Evolutionary conservation across 2,888 invertebrate genomes (phyloP).

Genomic region (Sphaeridia pumilis): DNA sequence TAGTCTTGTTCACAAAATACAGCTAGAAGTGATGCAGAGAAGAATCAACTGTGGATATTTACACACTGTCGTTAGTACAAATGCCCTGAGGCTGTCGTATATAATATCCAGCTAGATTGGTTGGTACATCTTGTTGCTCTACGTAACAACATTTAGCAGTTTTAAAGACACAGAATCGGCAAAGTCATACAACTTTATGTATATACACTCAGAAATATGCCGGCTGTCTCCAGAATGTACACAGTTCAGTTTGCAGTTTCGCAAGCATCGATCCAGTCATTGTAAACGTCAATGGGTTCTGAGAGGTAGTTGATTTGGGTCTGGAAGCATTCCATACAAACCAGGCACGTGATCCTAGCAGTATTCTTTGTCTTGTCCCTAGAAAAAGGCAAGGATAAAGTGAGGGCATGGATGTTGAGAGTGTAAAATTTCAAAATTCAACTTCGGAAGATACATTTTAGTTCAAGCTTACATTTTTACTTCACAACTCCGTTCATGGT

Average conservation of each 20-base stretch:
- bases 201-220: not conserved
- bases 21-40: too few species aligned
- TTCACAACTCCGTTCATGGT: constrained; percentile 98
- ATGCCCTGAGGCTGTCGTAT: too few species aligned
- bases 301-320: constrained; percentile 91
- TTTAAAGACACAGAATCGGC: not conserved
- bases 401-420: too few species aligned
- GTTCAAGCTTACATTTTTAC: constrained; percentile 77
- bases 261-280: constrained; percentile 99
- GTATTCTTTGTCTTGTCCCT: constrained; percentile 94
- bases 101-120: too few species aligned
- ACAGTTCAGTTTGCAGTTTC: constrained; percentile 69
- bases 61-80: too few species aligned
- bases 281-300: constrained; percentile 96
- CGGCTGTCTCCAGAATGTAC: not conserved
- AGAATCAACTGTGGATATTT: too few species aligned
- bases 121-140: too few species aligned
- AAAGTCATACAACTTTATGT: not conserved
- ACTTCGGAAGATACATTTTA: not conserved
- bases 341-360: constrained; percentile 85
- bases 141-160: not conserved
- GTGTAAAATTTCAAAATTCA: too few species aligned
- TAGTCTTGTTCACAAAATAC: too few species aligned
- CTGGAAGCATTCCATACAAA: constrained; percentile 94
- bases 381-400: constrained; percentile 23